phyloP scores from a whole-genome alignment of 2,888 invertebrate species.

The Physocephala rufipes region DNA sequence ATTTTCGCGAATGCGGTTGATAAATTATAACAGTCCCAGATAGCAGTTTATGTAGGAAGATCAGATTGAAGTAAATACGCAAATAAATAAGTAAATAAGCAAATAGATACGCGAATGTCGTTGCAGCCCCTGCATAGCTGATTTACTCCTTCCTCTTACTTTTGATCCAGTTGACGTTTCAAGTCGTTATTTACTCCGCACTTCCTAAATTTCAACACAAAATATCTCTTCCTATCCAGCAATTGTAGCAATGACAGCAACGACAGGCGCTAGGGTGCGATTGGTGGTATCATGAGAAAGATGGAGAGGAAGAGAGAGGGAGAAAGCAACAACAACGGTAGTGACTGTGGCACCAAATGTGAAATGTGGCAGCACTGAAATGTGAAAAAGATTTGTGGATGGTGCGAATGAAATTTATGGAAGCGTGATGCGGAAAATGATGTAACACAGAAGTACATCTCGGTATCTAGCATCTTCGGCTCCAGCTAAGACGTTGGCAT shows the following conservation, averaged over 20 bases:
- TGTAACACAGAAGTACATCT: constrained; percentile 26
- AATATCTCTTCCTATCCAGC: not conserved
- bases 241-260: not conserved
- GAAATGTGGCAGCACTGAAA: constrained; percentile 17
- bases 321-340: not conserved
- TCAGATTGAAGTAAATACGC: not conserved
- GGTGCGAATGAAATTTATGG: constrained; percentile 34
- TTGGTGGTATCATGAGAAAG: not conserved
- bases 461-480: not conserved
- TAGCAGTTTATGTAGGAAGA: constrained; percentile 8
- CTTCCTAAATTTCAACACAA: constrained; percentile 11
- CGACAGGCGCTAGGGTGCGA: not conserved
- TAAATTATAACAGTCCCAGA: constrained; percentile 28
- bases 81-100: constrained; percentile 25
- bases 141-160: not conserved
- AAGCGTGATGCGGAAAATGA: constrained; percentile 39
- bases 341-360: too few species aligned
- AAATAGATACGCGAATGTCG: not conserved
- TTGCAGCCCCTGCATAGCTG: not conserved
- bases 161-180: constrained; percentile 3
- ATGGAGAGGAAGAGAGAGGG: not conserved
- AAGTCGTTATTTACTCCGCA: constrained; percentile 16
- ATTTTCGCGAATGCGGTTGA: constrained; percentile 30
- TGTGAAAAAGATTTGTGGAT: constrained; percentile 33
- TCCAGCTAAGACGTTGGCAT: not conserved